Conservation (phyloP, 2,797 vertebrate genomes). For the Mastacembelus armatus region DNA sequence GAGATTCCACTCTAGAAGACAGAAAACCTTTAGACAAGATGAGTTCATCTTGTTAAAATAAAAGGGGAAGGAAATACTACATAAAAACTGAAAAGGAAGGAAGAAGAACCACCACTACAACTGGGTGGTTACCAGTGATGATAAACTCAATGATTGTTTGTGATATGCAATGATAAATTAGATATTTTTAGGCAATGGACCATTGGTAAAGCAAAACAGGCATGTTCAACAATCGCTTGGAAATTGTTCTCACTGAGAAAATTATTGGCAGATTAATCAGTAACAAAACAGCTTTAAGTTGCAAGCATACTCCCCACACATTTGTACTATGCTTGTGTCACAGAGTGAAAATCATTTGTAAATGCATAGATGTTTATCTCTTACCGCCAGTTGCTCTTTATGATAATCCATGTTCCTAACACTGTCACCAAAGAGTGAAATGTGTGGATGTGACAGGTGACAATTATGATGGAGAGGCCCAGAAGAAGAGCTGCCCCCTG, state of each 20-base stretch:
- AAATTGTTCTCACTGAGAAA: background rate
- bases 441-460: conserved; percentile 88
- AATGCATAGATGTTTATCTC: conserved; percentile 15
- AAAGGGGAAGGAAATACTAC: background rate
- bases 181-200: background rate
- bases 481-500: conserved; percentile 85
- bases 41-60: too few species aligned
- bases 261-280: background rate
- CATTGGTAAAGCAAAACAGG: background rate
- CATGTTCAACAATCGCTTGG: background rate
- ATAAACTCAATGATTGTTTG: background rate
- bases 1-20: too few species aligned
- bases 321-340: background rate
- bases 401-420: conserved; percentile 91
- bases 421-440: conserved; percentile 90
- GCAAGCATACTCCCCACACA: background rate
- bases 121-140: too few species aligned
- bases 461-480: conserved; percentile 85
- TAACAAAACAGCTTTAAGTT: background rate
- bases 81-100: background rate
- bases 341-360: background rate
- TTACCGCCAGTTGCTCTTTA: conserved; percentile 89
- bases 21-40: too few species aligned
- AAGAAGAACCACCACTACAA: background rate
- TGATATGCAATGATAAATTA: background rate